Conservation (phyloP, 2,888 invertebrate genomes). For the Chouioia cunea region DNA sequence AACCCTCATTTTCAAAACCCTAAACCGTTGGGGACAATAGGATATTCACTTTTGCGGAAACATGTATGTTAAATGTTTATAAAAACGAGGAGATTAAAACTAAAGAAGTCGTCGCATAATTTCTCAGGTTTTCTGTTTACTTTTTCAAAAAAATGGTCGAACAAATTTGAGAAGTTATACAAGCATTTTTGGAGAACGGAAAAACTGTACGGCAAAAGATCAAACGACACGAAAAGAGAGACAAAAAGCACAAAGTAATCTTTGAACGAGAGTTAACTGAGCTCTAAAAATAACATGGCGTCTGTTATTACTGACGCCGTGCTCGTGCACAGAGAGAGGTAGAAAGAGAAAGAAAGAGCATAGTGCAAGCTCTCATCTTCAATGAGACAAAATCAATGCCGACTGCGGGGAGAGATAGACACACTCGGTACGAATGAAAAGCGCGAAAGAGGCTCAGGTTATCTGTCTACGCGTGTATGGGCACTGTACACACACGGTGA, state of each 20-base stretch:
- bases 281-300: constrained; percentile 54
- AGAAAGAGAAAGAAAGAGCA: too few relatives aligned
- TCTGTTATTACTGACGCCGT: constrained; percentile 48
- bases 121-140: too few relatives aligned
- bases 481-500: constrained; percentile 30
- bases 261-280: constrained; percentile 45
- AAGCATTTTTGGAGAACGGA: too few relatives aligned
- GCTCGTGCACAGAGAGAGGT: neutral
- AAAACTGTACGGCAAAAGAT: constrained; percentile 6
- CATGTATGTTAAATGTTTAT: too few relatives aligned
- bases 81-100: too few relatives aligned
- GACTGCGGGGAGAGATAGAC: constrained; percentile 38
- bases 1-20: too few relatives aligned
- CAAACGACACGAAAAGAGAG: constrained; percentile 21
- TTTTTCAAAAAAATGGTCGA: too few relatives aligned
- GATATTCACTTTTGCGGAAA: too few relatives aligned
- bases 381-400: constrained; percentile 55
- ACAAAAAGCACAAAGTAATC: constrained; percentile 46
- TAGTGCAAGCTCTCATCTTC: constrained; percentile 31
- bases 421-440: constrained; percentile 11
- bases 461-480: neutral
- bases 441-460: too few relatives aligned
- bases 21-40: too few relatives aligned
- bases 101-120: too few relatives aligned
- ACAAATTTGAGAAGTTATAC: too few relatives aligned